A percentile compares a stretch with the other conserved stretches of the same genome.
These are phyloP conservation scores for Gouania willdenowi DNA, from an alignment of 2,797 vertebrate genomes.

Conservation along the genomic window DNA sequence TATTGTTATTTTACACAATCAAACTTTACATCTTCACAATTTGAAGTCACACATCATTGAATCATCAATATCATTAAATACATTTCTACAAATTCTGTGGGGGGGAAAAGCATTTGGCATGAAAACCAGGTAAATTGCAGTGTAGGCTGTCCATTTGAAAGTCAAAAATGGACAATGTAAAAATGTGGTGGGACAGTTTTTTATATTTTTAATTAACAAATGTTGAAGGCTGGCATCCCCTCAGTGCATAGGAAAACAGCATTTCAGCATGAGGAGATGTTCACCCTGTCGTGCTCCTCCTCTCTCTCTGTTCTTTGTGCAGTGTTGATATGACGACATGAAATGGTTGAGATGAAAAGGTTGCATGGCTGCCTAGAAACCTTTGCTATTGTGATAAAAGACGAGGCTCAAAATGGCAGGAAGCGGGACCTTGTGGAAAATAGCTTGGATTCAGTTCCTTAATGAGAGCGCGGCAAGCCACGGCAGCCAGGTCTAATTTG, in stretches of 20 bases:
- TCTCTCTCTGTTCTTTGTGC: conserved; percentile 39
- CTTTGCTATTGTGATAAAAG: conserved; percentile 69
- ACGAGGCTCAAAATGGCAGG: conserved; percentile 54
- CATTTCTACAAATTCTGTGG: too few relatives aligned
- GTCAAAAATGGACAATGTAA: conserved; percentile 28
- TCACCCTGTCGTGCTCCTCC: conserved; percentile 5
- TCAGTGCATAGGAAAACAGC: conserved; percentile 36
- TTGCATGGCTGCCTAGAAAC: conserved; percentile 56
- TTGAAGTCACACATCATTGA: too few relatives aligned
- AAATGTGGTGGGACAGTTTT: conserved; percentile 33
- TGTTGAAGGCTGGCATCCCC: conserved; percentile 51
- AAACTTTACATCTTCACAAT: too few relatives aligned
- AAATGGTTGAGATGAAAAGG: conserved; percentile 65
- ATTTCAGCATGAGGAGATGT: conserved; percentile 7
- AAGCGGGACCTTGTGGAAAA: conserved; percentile 73
- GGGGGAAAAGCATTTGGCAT: too few relatives aligned
- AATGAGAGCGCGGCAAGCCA: conserved; percentile 72
- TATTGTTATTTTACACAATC: too few relatives aligned
- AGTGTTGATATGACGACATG: conserved; percentile 53
- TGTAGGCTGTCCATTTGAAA: too few relatives aligned
- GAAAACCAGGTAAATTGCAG: too few relatives aligned
- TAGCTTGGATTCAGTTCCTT: conserved; percentile 63
- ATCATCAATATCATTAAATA: too few relatives aligned
- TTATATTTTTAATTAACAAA: conserved; percentile 55
- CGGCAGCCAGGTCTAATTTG: conserved; percentile 79